Evolutionary conservation across 2,888 invertebrate genomes (phyloP).

Genomic region (Andrena marginata): DNA sequence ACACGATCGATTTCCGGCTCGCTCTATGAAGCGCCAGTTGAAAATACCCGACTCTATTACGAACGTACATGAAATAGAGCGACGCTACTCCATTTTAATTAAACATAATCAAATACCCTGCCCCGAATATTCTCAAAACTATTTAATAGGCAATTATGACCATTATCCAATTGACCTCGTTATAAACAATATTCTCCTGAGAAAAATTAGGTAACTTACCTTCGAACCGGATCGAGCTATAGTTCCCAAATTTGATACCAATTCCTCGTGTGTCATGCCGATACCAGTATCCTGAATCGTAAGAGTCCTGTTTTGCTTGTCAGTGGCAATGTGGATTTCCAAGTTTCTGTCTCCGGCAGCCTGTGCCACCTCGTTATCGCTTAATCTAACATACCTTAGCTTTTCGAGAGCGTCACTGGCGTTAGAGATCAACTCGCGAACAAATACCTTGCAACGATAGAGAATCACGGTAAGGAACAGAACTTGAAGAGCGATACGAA

Average conservation of each 20-base stretch:
- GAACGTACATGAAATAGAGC: neutral
- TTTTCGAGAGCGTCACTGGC: slow-evolving; percentile 99
- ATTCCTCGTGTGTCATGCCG: slow-evolving; percentile 97
- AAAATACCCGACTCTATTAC: neutral
- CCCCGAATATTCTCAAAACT: too few species aligned
- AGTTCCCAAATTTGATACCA: slow-evolving; percentile 96
- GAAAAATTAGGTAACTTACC: slow-evolving; percentile 81
- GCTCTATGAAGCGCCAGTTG: neutral
- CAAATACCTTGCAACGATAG: slow-evolving; percentile 90
- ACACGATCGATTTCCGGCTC: neutral
- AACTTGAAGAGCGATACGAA: too few species aligned
- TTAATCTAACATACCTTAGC: slow-evolving; percentile 92
- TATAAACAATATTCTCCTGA: too few species aligned
- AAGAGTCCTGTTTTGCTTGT: slow-evolving; percentile 93
- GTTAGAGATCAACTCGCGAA: slow-evolving; percentile 98
- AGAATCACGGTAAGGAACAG: neutral
- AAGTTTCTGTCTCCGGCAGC: slow-evolving; percentile 88
- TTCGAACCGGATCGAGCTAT: slow-evolving; percentile 99
- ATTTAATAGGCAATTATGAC: too few species aligned
- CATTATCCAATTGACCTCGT: too few species aligned
- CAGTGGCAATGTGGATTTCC: slow-evolving; percentile 95
- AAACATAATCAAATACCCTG: too few species aligned
- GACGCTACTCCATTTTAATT: neutral
- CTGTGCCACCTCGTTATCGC: slow-evolving; percentile 85
- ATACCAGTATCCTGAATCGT: slow-evolving; percentile 97